phyloP scores from a whole-genome alignment of 2,113 vertebrate species.

The Morone saxatilis region DNA sequence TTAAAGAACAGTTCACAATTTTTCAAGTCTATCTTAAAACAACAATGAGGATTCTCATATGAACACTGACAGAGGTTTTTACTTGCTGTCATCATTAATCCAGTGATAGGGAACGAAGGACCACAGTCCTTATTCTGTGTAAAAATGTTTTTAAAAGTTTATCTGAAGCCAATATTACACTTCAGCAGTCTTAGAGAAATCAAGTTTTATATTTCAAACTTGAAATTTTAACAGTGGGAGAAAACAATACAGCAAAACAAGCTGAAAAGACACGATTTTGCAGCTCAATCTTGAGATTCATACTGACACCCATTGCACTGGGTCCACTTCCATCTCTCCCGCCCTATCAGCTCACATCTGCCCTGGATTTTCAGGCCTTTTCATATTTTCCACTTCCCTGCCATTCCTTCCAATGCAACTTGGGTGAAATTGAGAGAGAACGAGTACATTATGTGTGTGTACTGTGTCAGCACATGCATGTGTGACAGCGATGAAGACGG shows the following conservation, averaged over 20 bases:
- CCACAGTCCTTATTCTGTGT: neutral
- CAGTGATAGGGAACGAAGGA: neutral
- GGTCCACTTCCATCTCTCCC: slow-evolving; percentile 42
- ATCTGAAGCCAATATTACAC: neutral
- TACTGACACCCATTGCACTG: slow-evolving; percentile 31
- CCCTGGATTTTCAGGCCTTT: slow-evolving; percentile 68
- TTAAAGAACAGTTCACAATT: neutral
- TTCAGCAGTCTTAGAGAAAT: neutral
- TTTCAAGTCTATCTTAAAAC: neutral
- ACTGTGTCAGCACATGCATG: slow-evolving; percentile 52
- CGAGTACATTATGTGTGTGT: slow-evolving; percentile 35
- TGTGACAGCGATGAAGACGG: slow-evolving; percentile 65
- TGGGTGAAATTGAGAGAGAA: slow-evolving; percentile 36
- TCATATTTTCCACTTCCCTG: slow-evolving; percentile 75
- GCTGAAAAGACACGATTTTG: slow-evolving; percentile 20
- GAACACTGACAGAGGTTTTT: neutral
- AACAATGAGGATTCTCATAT: neutral
- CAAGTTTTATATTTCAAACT: neutral
- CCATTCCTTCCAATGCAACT: slow-evolving; percentile 45
- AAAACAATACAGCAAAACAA: slow-evolving; percentile 19
- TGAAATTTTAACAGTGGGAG: neutral
- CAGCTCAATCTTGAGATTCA: slow-evolving; percentile 36
- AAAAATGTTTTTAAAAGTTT: neutral
- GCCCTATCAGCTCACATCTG: slow-evolving; percentile 69
- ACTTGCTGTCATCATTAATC: no score